These are phyloP conservation scores for Champsocephalus gunnari DNA, from an alignment of 2,797 vertebrate genomes.

Conservation along the genomic window DNA sequence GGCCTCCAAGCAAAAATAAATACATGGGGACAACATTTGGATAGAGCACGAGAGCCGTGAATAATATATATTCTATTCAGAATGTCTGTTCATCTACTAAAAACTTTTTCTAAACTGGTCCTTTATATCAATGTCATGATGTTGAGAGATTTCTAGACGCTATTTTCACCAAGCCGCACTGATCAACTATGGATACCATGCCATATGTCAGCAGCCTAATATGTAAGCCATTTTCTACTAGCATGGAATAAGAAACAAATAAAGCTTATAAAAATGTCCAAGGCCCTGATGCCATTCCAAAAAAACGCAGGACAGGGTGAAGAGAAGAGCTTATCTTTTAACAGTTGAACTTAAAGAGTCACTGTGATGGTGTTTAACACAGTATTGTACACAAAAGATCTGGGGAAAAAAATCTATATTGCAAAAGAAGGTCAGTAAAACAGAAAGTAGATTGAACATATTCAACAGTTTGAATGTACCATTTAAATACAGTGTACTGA, in stretches of 20 bases:
- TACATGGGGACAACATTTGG: slow-evolving; percentile 46
- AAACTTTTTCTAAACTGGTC: slow-evolving; percentile 5
- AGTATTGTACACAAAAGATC: too few relatives aligned
- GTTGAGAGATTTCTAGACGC: slow-evolving; percentile 25
- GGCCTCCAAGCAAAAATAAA: slow-evolving; percentile 70
- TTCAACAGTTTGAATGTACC: not conserved
- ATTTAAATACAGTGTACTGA: not conserved
- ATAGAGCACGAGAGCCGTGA: slow-evolving; percentile 39
- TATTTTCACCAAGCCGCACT: not conserved
- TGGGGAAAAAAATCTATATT: too few relatives aligned
- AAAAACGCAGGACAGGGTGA: not conserved
- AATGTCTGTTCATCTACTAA: not conserved
- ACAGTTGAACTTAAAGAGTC: not conserved
- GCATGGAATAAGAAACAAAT: not conserved
- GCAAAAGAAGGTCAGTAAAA: slow-evolving; percentile 1
- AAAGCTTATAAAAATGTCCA: not conserved
- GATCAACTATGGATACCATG: slow-evolving; percentile 1
- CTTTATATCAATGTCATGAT: slow-evolving; percentile 21
- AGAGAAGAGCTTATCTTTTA: not conserved
- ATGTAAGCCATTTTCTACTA: not conserved
- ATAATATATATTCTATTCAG: slow-evolving; percentile 31
- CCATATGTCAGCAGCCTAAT: not conserved
- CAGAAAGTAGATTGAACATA: not conserved
- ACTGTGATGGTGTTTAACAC: not conserved
- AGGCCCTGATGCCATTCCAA: not conserved